These are phyloP conservation scores for Tiliqua scincoides DNA, from an alignment of 2,113 vertebrate genomes.

Conservation along the genomic window DNA sequence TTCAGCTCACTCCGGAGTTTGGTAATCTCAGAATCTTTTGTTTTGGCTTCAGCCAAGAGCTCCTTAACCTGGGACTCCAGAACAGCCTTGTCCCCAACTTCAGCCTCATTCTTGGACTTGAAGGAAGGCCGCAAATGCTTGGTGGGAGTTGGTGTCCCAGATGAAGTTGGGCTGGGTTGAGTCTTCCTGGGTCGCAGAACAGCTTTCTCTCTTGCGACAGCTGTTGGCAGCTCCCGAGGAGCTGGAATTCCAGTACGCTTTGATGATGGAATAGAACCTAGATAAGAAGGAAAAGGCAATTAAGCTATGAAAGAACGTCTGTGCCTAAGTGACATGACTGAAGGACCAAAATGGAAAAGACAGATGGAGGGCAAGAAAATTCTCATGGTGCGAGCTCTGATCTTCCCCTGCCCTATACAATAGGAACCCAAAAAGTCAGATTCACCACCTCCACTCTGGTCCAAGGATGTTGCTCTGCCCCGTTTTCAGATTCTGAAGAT, in stretches of 20 bases:
- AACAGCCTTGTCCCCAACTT: slow-evolving; percentile 80
- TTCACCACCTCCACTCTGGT: too few relatives aligned
- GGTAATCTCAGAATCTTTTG: slow-evolving; percentile 93
- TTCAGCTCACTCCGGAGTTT: slow-evolving; percentile 90
- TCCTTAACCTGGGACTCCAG: slow-evolving; percentile 93
- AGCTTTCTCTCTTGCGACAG: slow-evolving; percentile 83
- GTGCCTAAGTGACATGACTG: too few relatives aligned
- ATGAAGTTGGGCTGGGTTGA: slow-evolving; percentile 87
- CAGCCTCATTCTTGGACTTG: slow-evolving; percentile 84
- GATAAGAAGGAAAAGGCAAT: slow-evolving; percentile 36
- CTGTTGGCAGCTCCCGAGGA: slow-evolving; percentile 82
- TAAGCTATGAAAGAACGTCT: slow-evolving; percentile 22
- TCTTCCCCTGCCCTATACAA: too few relatives aligned
- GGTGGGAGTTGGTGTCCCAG: slow-evolving; percentile 83
- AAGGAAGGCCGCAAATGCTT: slow-evolving; percentile 81
- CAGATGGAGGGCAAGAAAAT: too few relatives aligned
- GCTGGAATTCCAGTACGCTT: slow-evolving; percentile 94
- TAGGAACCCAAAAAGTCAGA: too few relatives aligned
- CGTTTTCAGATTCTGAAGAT: too few relatives aligned
- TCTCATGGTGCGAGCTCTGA: too few relatives aligned
- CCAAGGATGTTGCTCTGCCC: too few relatives aligned
- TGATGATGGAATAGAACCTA: slow-evolving; percentile 77
- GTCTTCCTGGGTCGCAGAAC: slow-evolving; percentile 84
- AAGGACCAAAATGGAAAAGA: too few relatives aligned
- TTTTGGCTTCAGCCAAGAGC: slow-evolving; percentile 92